A percentile compares a stretch with the other conserved stretches of the same genome.
Conservation (phyloP, 2,888 invertebrate genomes). For the Phortica magna region DNA sequence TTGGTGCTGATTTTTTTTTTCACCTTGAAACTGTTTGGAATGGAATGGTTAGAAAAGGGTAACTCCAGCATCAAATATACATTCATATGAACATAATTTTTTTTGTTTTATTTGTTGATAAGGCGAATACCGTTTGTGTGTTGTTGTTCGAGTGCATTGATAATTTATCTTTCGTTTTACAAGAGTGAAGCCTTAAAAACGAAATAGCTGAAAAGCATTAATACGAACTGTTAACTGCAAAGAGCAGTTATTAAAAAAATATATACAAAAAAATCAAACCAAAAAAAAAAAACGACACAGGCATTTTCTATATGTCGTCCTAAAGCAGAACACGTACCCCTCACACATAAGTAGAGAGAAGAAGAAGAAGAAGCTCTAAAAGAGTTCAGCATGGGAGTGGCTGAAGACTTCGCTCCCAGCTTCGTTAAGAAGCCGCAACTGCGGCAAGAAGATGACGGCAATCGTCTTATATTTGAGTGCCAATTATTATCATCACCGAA, state of each 20-base stretch:
- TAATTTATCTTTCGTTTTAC: not conserved
- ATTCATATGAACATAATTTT: no score
- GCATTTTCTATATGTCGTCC: conserved; percentile 22
- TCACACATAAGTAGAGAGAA: conserved; percentile 46
- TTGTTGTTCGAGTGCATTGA: no score
- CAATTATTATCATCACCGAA: conserved; percentile 92
- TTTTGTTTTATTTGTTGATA: no score
- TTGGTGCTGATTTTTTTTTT: no score
- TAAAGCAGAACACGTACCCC: not conserved
- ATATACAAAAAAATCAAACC: no score
- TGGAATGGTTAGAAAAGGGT: no score
- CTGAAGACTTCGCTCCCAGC: conserved; percentile 97
- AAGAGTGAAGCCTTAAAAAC: not conserved
- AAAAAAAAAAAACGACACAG: not conserved
- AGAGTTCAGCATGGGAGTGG: conserved; percentile 77
- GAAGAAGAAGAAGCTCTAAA: conserved; percentile 46
- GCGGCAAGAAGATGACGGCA: conserved; percentile 97
- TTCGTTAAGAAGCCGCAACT: conserved; percentile 99
- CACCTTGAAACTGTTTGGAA: no score
- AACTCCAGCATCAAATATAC: no score
- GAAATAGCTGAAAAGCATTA: not conserved
- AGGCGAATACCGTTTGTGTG: no score
- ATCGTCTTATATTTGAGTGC: conserved; percentile 96
- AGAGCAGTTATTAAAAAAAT: not conserved
- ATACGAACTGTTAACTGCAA: conserved; percentile 8